Evolutionary conservation across 1,140 invertebrate genomes (phyloP).

Genomic region (Pygmarrhopalites habei): DNA sequence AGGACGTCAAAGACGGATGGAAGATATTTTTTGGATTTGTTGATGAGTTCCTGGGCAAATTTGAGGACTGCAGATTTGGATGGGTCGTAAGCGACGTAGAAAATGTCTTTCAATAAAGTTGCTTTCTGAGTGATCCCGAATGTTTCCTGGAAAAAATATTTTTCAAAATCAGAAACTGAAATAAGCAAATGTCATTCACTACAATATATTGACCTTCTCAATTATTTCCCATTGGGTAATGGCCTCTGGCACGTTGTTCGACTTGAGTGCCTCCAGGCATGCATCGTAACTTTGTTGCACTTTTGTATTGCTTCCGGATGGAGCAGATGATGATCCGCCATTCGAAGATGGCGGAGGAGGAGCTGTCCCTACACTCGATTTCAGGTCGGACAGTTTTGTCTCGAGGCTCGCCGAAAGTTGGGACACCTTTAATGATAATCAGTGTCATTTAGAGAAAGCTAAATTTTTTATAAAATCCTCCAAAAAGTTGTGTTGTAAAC

Average conservation of each 20-base stretch:
- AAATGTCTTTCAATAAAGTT: conserved; percentile 8
- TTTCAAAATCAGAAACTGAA: too few species aligned
- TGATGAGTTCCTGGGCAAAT: neutral
- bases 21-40: neutral
- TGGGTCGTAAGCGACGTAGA: conserved; percentile 4
- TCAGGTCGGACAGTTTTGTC: neutral
- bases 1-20: conserved; percentile 8
- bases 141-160: too few species aligned
- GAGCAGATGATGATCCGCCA: neutral
- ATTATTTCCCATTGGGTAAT: conserved; percentile 1
- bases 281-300: neutral
- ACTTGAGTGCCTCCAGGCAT: neutral
- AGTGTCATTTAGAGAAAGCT: neutral
- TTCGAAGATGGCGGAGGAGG: neutral
- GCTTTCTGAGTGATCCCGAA: neutral
- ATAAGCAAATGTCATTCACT: too few species aligned
- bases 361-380: neutral
- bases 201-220: too few species aligned
- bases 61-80: neutral
- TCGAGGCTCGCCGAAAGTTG: neutral
- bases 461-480: neutral
- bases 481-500: neutral
- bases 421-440: neutral
- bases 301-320: neutral
- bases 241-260: neutral